phyloP scores from a whole-genome alignment of 2,888 invertebrate genomes.

The Laothoe populi region DNA sequence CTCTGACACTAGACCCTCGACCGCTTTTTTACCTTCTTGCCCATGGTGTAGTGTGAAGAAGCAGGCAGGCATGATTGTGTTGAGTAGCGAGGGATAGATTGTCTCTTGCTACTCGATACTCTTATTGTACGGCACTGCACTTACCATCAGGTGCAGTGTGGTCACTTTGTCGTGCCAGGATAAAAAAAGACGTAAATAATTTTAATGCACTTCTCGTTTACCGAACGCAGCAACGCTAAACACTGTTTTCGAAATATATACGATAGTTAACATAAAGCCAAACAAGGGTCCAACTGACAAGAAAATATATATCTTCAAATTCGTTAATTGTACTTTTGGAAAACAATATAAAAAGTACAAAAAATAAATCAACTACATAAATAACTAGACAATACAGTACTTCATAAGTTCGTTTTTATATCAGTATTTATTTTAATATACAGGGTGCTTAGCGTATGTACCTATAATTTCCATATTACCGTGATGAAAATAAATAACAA shows the following conservation, averaged over 20 bases:
- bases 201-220: too few species aligned
- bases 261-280: not conserved
- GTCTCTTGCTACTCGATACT: too few species aligned
- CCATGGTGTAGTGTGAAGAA: too few species aligned
- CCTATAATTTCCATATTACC: not conserved
- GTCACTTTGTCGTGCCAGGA: too few species aligned
- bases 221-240: constrained; percentile 6
- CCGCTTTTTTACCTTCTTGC: too few species aligned
- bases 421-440: constrained; percentile 2
- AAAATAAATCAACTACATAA: constrained; percentile 7
- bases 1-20: too few species aligned
- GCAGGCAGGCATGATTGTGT: too few species aligned
- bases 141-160: too few species aligned
- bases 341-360: not conserved
- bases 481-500: not conserved
- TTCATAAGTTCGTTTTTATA: constrained; percentile 20
- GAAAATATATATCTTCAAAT: not conserved
- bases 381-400: constrained; percentile 11
- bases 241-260: not conserved
- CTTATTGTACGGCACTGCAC: too few species aligned
- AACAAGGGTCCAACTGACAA: not conserved
- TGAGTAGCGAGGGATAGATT: too few species aligned
- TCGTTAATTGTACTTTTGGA: not conserved
- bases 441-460: not conserved
- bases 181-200: too few species aligned